A percentile compares a stretch with the other conserved stretches of the same genome.
Evolutionary conservation across 2,888 invertebrate genomes (phyloP).

Genomic region (Reticulitermes lucifugus): DNA sequence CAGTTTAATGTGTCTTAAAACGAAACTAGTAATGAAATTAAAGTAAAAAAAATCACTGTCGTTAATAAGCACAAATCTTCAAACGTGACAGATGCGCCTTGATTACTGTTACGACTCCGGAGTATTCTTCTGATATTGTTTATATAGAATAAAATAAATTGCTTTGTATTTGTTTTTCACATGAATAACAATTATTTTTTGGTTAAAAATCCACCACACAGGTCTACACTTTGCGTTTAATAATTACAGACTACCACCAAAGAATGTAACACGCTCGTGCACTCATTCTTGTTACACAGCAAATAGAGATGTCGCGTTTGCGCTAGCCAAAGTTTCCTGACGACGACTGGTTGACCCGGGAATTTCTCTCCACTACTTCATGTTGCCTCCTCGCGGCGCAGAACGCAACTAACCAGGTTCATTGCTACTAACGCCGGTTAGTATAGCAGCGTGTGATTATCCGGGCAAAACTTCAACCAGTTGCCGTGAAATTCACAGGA

Average conservation of each 20-base stretch:
- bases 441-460: not conserved
- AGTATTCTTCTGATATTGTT: no score
- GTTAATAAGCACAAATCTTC: no score
- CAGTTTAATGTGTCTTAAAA: no score
- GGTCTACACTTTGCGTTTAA: not conserved
- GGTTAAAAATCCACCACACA: not conserved
- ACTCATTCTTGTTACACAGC: not conserved
- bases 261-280: not conserved
- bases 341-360: not conserved
- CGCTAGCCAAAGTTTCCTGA: not conserved
- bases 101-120: no score
- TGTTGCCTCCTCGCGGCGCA: not conserved
- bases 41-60: no score
- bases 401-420: slow-evolving; percentile 6
- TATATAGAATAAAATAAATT: no score
- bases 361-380: not conserved
- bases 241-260: not conserved
- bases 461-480: not conserved
- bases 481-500: not conserved
- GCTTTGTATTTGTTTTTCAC: no score
- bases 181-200: no score
- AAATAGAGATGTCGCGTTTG: not conserved
- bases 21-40: no score
- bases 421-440: not conserved
- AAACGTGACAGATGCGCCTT: no score